Conservation (phyloP, 2,797 vertebrate genomes). For the Nannoperca obscura region DNA sequence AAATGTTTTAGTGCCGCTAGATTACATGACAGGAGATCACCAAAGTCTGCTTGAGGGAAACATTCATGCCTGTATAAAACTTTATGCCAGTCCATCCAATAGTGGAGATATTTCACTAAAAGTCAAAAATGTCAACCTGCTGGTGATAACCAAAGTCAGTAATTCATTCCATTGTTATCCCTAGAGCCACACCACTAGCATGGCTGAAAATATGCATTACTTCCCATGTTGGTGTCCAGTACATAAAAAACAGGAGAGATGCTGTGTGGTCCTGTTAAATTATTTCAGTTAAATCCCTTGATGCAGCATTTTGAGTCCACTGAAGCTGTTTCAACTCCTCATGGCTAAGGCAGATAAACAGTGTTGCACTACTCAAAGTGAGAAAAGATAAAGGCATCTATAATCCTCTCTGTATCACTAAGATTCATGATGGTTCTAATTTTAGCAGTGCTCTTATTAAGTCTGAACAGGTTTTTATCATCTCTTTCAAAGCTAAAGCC, state of each 20-base stretch:
- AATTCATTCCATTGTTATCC: background rate
- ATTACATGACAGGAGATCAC: too few species aligned
- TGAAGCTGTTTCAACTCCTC: slow-evolving; percentile 33
- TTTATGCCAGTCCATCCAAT: background rate
- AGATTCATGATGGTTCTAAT: slow-evolving; percentile 36
- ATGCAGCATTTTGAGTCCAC: slow-evolving; percentile 19
- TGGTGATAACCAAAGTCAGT: too few species aligned
- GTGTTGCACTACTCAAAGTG: slow-evolving; percentile 30
- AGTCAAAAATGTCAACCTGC: too few species aligned
- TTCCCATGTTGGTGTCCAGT: background rate
- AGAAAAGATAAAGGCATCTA: slow-evolving; percentile 29
- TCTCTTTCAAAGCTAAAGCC: background rate
- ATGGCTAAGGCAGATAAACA: slow-evolving; percentile 20
- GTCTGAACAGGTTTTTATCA: slow-evolving; percentile 6
- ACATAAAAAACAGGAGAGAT: background rate
- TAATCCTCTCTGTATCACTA: slow-evolving; percentile 24
- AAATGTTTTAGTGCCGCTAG: too few species aligned
- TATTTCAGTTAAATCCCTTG: slow-evolving; percentile 22
- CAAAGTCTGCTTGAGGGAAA: background rate
- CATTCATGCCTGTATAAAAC: background rate
- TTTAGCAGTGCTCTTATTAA: slow-evolving; percentile 23
- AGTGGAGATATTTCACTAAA: too few species aligned
- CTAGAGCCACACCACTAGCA: background rate
- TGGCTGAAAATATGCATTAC: background rate
- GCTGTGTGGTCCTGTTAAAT: background rate